Evolutionary conservation across 2,888 invertebrate genomes (phyloP).

Genomic region (Acrobasis suavella): DNA sequence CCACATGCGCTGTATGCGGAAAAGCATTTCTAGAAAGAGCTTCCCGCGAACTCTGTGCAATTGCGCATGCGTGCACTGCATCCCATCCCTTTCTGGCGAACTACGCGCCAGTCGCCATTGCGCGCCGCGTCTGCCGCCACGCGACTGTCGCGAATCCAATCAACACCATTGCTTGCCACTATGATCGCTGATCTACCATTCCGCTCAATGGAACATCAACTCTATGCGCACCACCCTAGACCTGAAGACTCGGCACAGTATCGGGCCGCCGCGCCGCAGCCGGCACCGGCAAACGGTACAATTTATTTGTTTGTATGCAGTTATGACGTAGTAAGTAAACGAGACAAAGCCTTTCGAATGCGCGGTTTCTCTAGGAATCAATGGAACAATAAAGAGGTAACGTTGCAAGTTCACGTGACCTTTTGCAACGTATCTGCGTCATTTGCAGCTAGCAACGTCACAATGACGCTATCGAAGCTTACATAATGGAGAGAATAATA

Average conservation of each 20-base stretch:
- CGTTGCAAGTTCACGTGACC: constrained; percentile 29
- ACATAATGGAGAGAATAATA: constrained; percentile 3
- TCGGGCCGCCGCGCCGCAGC: constrained; percentile 41
- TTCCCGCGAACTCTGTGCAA: constrained; percentile 61
- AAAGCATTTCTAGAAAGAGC: constrained; percentile 68
- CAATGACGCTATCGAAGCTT: constrained; percentile 8
- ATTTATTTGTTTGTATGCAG: constrained; percentile 54
- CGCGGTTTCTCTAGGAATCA: constrained; percentile 28
- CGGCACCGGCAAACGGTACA: constrained; percentile 58
- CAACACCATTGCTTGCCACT: constrained; percentile 47
- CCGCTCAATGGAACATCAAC: constrained; percentile 50
- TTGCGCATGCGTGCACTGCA: constrained; percentile 63
- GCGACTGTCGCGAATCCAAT: constrained; percentile 45
- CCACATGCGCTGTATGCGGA: constrained; percentile 46
- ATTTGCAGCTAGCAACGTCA: constrained; percentile 21
- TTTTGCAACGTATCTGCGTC: constrained; percentile 29
- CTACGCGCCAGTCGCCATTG: constrained; percentile 70
- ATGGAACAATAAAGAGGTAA: constrained; percentile 25
- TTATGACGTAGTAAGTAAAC: constrained; percentile 52
- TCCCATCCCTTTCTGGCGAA: constrained; percentile 61
- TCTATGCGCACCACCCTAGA: constrained; percentile 42
- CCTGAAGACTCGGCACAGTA: constrained; percentile 33
- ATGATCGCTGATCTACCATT: constrained; percentile 69
- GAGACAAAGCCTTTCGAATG: constrained; percentile 31
- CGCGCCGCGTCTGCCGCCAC: constrained; percentile 59